A percentile compares a stretch with the other conserved stretches of the same genome.
phyloP scores from a whole-genome alignment of 2,888 invertebrate species.

The Acrocyrtus sp. region DNA sequence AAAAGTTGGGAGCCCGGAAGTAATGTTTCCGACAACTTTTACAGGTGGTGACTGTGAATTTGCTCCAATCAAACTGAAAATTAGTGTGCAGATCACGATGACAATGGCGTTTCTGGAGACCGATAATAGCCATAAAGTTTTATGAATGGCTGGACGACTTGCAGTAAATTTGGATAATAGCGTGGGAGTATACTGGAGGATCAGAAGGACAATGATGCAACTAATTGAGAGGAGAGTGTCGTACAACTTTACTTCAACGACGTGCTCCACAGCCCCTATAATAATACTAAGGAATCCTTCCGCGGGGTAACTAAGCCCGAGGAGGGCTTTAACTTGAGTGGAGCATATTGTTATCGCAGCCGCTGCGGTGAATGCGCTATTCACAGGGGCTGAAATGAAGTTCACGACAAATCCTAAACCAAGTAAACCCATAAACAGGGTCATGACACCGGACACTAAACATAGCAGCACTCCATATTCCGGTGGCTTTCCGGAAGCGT shows the following conservation, averaged over 20 bases:
- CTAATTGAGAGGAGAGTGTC: slow-evolving; percentile 77
- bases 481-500: slow-evolving; percentile 68
- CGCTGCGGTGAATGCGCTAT: slow-evolving; percentile 76
- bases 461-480: slow-evolving; percentile 86
- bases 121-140: slow-evolving; percentile 77
- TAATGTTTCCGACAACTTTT: slow-evolving; percentile 69
- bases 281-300: slow-evolving; percentile 81
- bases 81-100: slow-evolving; percentile 76
- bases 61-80: slow-evolving; percentile 64
- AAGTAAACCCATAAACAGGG: slow-evolving; percentile 83
- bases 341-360: slow-evolving; percentile 88
- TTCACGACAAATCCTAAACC: slow-evolving; percentile 88
- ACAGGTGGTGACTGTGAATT: slow-evolving; percentile 45
- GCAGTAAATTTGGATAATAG: slow-evolving; percentile 35
- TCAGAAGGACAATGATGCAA: slow-evolving; percentile 78
- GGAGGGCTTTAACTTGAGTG: slow-evolving; percentile 85
- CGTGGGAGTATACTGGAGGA: slow-evolving; percentile 44
- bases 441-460: slow-evolving; percentile 83
- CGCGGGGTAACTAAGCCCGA: slow-evolving; percentile 75
- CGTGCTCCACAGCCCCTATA: slow-evolving; percentile 75
- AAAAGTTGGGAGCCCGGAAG: slow-evolving; percentile 68
- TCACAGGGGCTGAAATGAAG: slow-evolving; percentile 89
- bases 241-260: slow-evolving; percentile 75
- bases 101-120: slow-evolving; percentile 82
- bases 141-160: slow-evolving; percentile 66